Conservation (phyloP, 2,113 vertebrate genomes). For the Bambusicola thoracicus region DNA sequence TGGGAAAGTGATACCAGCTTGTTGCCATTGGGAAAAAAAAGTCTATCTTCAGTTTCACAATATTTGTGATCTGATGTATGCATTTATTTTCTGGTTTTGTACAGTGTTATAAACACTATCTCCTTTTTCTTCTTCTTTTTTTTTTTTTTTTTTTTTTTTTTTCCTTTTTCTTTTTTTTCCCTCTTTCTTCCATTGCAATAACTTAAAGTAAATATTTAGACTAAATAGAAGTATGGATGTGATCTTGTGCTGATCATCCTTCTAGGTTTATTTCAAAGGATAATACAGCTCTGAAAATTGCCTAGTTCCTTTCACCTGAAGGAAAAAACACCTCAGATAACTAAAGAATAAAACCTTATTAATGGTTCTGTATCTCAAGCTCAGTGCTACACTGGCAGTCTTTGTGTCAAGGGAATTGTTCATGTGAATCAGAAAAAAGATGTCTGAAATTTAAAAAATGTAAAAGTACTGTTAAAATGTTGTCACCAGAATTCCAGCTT, state of each 20-base stretch:
- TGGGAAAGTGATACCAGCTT: neutral
- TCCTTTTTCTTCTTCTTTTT: neutral
- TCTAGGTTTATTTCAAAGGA: neutral
- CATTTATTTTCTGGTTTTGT: neutral
- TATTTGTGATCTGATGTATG: neutral
- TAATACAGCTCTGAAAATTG: neutral
- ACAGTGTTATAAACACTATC: neutral
- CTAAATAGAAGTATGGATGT: neutral
- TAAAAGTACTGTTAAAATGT: neutral
- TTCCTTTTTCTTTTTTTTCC: neutral
- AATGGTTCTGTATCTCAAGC: neutral
- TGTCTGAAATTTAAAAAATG: neutral
- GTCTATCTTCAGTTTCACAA: neutral
- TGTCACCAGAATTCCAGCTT: neutral
- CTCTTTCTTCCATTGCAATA: neutral
- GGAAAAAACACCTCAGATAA: neutral
- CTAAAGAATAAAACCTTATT: neutral
- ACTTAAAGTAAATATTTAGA: neutral
- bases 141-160: neutral
- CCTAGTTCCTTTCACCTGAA: neutral
- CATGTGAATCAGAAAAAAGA: neutral
- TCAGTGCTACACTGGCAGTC: neutral
- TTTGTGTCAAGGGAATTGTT: neutral
- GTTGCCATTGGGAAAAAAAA: neutral
- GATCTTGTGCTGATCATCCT: neutral